Base-by-base conservation (phyloP, 2,797 vertebrate genomes). In the Thunnus albacares region DNA sequence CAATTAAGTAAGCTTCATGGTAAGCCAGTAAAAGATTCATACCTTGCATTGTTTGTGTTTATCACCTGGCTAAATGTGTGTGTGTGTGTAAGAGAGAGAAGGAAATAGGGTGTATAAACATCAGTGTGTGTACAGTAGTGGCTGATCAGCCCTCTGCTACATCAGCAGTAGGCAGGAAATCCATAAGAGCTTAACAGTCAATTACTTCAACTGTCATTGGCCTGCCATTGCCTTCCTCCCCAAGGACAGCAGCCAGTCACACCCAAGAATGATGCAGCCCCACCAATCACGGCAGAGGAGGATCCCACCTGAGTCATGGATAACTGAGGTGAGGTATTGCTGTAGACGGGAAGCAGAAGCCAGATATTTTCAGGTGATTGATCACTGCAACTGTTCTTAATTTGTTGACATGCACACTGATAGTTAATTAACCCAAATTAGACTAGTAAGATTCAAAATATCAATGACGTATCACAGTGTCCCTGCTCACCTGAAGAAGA, bases 181-280 rank as follows among this genome's bases (percentile, higher is more conserved):
- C 90, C 69, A 91, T 90, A 83, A 58, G 51, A 90, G 87, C 84
- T 82, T 90, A 88, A 90, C 83, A 92, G 87, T 91, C 85, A 93
- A 92, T 93, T 93, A 90, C 86, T 88, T 83, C 80, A 83, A 64
- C 88, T 90, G 87, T 91, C 90, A 87, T 72, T 63, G 81, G 70
- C 38, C 62, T 79, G 77, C 79, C 77, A 82, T 67, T 82, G 75
- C 49, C 82, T 77, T 70, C 59, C 62, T 91, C 85, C 86, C 88
- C 81, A 90, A 92, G 87, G 92, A 91, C 90, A 79, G 71, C 59
- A 74, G 83, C 80, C 82, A 90, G 84, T 89, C 76, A 87, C 84
- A 79, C 65, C 79, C 53, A 70, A 67, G 87, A 88, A 73, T 66
- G 84, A 85, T 83, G 58, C 70, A 53, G 81, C 2, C 3, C 62